Conservation (phyloP, 1,140 invertebrate genomes). For the Harpegnathos saltator region DNA sequence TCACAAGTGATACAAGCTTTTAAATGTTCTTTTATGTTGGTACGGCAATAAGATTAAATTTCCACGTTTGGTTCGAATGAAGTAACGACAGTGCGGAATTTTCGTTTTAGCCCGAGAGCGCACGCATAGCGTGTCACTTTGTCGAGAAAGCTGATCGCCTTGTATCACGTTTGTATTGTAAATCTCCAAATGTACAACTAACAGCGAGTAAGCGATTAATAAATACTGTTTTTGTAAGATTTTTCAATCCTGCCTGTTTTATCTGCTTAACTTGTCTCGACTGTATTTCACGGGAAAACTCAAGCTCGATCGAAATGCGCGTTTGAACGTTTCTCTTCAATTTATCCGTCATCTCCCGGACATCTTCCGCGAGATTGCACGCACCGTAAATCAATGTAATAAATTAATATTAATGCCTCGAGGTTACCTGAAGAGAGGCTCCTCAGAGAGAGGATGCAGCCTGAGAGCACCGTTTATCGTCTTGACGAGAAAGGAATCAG, state of each 20-base stretch:
- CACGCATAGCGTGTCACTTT: neutral
- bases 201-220: neutral
- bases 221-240: slow-evolving; percentile 31
- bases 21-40: slow-evolving; percentile 4
- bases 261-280: neutral
- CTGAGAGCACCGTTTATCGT: neutral
- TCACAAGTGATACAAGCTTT: neutral
- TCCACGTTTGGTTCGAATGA: slow-evolving; percentile 33
- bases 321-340: neutral
- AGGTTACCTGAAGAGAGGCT: slow-evolving; percentile 10
- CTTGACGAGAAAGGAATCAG: slow-evolving; percentile 36
- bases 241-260: neutral
- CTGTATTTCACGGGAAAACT: too few relatives aligned
- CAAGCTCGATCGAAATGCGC: too few relatives aligned
- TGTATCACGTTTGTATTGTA: slow-evolving; percentile 4
- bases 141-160: slow-evolving; percentile 4
- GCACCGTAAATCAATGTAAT: neutral
- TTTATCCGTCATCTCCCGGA: neutral
- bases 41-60: neutral
- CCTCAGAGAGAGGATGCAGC: neutral
- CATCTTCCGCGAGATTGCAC: too few relatives aligned
- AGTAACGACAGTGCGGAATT: neutral
- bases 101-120: neutral
- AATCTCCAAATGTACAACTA: neutral
- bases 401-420: neutral